A percentile compares a stretch with the other conserved stretches of the same genome.
phyloP scores from a whole-genome alignment of 2,888 invertebrate species.

The Lasioglossum villosulum region DNA sequence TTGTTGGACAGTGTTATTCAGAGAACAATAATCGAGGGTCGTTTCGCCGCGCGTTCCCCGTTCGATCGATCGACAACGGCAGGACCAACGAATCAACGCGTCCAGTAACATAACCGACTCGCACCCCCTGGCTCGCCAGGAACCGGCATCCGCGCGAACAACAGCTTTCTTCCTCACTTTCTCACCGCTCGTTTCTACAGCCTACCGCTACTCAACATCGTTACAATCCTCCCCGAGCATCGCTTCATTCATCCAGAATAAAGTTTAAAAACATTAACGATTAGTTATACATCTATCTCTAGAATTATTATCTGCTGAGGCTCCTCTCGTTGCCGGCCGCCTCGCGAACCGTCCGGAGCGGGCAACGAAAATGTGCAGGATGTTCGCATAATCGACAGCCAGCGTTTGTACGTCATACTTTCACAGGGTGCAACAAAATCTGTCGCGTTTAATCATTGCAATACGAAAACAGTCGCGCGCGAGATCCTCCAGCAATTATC shows the following conservation, averaged over 20 bases:
- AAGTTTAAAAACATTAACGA: slow-evolving; percentile 83
- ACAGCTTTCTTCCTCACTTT: background rate
- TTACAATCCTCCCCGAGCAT: slow-evolving; percentile 43
- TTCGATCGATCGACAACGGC: slow-evolving; percentile 23
- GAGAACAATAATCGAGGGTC: slow-evolving; percentile 33
- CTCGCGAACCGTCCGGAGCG: slow-evolving; percentile 56
- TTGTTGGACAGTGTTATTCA: slow-evolving; percentile 3
- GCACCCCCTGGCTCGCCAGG: slow-evolving; percentile 6
- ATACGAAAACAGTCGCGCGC: background rate
- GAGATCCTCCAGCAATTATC: background rate
- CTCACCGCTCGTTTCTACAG: background rate
- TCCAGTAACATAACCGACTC: slow-evolving; percentile 3
- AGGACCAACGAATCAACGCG: slow-evolving; percentile 7
- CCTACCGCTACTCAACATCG: slow-evolving; percentile 6
- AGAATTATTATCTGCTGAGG: slow-evolving; percentile 68
- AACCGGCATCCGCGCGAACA: background rate
- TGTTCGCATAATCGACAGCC: background rate
- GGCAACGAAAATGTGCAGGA: background rate
- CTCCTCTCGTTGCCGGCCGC: slow-evolving; percentile 45
- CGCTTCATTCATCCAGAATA: slow-evolving; percentile 71
- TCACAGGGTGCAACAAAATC: background rate
- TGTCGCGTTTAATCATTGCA: background rate
- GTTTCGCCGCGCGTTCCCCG: slow-evolving; percentile 35
- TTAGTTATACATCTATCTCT: slow-evolving; percentile 75
- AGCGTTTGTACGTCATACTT: background rate